Evolutionary conservation across 1,140 invertebrate genomes (phyloP).

Genomic region (Gyrodactylus salaris): DNA sequence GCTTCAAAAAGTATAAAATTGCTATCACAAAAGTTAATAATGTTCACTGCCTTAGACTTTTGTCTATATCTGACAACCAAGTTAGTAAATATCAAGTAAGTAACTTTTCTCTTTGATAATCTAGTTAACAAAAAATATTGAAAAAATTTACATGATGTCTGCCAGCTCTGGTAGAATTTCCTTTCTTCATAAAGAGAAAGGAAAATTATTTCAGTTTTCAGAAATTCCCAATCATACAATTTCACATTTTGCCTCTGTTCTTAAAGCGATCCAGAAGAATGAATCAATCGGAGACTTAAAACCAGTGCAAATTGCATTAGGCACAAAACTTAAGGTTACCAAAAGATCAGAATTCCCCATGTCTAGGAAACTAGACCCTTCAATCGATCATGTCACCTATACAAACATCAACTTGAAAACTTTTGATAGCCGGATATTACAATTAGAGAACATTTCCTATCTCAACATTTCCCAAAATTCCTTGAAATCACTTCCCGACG

Average conservation of each 20-base stretch:
- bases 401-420: background rate
- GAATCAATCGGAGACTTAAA: background rate
- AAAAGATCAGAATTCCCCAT: background rate
- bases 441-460: background rate
- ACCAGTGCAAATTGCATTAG: background rate
- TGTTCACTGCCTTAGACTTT: background rate
- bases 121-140: background rate
- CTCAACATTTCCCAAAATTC: background rate
- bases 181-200: background rate
- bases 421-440: background rate
- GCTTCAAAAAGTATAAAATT: background rate
- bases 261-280: background rate
- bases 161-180: background rate
- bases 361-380: background rate
- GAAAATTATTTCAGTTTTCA: background rate
- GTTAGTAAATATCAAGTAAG: background rate
- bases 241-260: background rate
- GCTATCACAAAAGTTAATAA: background rate
- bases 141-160: background rate
- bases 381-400: background rate
- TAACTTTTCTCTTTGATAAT: background rate
- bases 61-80: background rate
- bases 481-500: background rate
- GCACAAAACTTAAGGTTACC: background rate
- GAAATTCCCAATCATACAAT: background rate